Base-by-base conservation (phyloP, 2,888 invertebrate species). In the Drepana falcataria region DNA sequence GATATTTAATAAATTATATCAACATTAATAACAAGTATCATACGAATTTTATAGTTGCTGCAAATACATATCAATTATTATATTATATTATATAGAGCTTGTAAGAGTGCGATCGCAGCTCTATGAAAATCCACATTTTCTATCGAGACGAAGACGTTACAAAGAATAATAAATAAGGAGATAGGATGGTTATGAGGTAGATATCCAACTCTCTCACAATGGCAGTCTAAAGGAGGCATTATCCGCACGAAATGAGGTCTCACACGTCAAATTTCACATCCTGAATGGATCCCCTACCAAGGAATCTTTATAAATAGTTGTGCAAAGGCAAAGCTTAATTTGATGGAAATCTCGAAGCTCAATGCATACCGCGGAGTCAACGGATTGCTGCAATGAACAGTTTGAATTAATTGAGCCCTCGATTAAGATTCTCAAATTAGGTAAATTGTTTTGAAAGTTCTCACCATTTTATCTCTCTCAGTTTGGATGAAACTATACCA, bases 221-320 rank as follows among this genome's bases (percentile, higher is more conserved):
- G 66, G 76, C 59, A 56, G 58, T 61, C 67, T 63, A 62, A 63
- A 65, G 63, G 44, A 44, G 70, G 72, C 76, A 78, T 79, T 79
- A 82, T 85, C 81, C 73, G 76, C 75, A 71, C 61, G 65, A 60
- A 60, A 69, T 73, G 74, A 82, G 81, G 82, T 77, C 82, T 83
- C 85, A 85, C 87, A 91, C 90, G 89, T 91, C 89, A 87, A 90
- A 91, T 91, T 91, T 87, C 88, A 88, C 88, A 83, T 83, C 77
- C 77, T 90, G 87, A 91, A 90, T 87, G 71, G 83, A 57, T 61
- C 76, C 81, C 80, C 83, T 65, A 70, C 71, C 70, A 60, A 69
- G 81, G 82, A 90, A 89, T 91, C 90, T 90, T 90, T 89, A 87
- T 85, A 89, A 91, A 90, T 90, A 90, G 89, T 91, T 89, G 74